These are phyloP conservation scores for Lasioglossum zephyrum DNA, from an alignment of 2,888 invertebrate genomes.

Conservation along the genomic window DNA sequence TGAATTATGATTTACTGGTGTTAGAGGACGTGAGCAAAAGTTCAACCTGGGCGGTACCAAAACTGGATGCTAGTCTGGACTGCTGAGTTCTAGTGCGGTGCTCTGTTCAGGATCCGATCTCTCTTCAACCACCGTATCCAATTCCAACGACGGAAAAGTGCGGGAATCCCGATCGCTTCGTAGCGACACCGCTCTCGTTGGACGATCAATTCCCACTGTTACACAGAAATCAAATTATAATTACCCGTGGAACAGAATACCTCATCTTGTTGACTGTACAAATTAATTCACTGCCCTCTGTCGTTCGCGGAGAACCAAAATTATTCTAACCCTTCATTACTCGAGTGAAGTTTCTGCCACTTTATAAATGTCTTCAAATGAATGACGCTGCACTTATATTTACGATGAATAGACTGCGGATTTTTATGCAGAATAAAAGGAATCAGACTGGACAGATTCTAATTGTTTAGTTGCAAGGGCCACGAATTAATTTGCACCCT, in stretches of 20 bases:
- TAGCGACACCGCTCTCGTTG: constrained; percentile 87
- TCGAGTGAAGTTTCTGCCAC: too few species aligned
- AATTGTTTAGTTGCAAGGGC: neutral
- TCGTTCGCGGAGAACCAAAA: neutral
- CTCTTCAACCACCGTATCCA: constrained; percentile 94
- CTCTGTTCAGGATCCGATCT: constrained; percentile 91
- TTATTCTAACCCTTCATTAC: neutral
- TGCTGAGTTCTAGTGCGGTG: constrained; percentile 81
- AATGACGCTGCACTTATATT: too few species aligned
- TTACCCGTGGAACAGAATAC: neutral
- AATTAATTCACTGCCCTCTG: neutral
- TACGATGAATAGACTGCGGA: neutral
- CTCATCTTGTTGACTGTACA: neutral
- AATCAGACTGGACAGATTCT: neutral
- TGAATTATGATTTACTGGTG: neutral
- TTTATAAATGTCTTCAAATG: too few species aligned
- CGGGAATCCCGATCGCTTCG: constrained; percentile 89
- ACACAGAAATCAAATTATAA: constrained; percentile 15
- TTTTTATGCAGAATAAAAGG: neutral
- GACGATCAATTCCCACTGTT: constrained; percentile 82
- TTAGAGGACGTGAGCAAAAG: constrained; percentile 5
- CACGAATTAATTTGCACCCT: neutral
- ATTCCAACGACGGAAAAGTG: constrained; percentile 91
- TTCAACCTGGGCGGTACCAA: constrained; percentile 80
- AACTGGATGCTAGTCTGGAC: constrained; percentile 82